A percentile compares a stretch with the other conserved stretches of the same genome.
phyloP scores from a whole-genome alignment of 2,113 vertebrate species.

The Setophaga coronata region DNA sequence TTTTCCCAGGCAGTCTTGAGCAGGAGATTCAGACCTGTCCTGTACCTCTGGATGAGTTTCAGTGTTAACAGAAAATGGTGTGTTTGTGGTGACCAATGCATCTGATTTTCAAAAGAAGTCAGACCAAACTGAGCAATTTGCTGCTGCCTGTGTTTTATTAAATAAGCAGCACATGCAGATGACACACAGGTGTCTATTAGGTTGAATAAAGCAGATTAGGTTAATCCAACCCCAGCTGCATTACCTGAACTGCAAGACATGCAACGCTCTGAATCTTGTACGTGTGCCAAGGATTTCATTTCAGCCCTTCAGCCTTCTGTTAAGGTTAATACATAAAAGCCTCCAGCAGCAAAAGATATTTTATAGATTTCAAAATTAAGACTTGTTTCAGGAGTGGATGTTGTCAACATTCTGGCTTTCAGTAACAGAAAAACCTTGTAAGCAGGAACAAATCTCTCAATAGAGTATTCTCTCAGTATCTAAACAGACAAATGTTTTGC shows the following conservation, averaged over 20 bases:
- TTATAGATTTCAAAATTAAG: background rate
- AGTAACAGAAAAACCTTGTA: background rate
- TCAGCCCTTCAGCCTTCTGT: background rate
- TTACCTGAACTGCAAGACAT: background rate
- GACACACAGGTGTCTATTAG: background rate
- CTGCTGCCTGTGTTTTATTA: background rate
- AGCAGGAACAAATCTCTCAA: background rate
- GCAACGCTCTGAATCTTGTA: background rate
- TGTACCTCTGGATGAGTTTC: background rate
- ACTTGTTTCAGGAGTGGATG: background rate
- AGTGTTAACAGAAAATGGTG: accelerated
- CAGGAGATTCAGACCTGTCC: background rate
- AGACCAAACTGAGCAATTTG: background rate
- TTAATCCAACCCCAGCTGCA: background rate
- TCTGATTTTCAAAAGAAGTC: background rate
- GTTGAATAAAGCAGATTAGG: background rate
- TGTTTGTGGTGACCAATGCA: background rate
- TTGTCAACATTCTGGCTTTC: background rate
- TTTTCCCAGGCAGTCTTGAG: background rate
- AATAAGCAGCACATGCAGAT: background rate
- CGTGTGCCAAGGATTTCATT: background rate
- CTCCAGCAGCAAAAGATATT: background rate
- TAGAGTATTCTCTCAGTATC: background rate
- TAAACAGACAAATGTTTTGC: background rate
- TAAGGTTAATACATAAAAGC: background rate